A percentile compares a stretch with the other conserved stretches of the same genome.
phyloP scores from a whole-genome alignment of 1,140 invertebrate genomes.

The Neodiprion pinetum region DNA sequence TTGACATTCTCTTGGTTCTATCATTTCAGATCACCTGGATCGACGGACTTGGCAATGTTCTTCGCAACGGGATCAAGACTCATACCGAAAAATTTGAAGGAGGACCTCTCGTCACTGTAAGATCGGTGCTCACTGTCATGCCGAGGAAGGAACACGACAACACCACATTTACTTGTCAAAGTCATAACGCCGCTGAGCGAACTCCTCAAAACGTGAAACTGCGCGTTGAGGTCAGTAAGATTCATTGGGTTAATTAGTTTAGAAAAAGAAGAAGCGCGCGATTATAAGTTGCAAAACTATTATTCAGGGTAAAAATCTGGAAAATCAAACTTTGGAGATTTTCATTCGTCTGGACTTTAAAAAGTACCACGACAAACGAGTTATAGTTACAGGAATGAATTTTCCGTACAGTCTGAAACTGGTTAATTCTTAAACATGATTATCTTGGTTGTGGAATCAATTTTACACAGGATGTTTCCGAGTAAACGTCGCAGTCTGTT shows the following conservation, averaged over 20 bases:
- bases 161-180: constrained; percentile 89
- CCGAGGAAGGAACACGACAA: constrained; percentile 89
- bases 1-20: constrained; percentile 31
- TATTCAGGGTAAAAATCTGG: no score
- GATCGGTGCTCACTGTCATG: constrained; percentile 82
- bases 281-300: no score
- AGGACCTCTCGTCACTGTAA: constrained; percentile 81
- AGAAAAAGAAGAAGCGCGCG: no score
- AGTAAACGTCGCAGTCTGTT: no score
- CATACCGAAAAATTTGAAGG: constrained; percentile 78
- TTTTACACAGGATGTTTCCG: no score
- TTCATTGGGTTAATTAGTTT: background rate
- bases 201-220: constrained; percentile 81
- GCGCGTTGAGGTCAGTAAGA: constrained; percentile 72
- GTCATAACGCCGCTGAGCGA: constrained; percentile 84
- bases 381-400: no score
- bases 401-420: no score
- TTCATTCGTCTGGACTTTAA: no score
- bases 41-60: constrained; percentile 83
- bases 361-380: no score
- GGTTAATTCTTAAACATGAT: no score
- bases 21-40: constrained; percentile 87
- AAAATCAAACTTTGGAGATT: no score
- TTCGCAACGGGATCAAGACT: constrained; percentile 78
- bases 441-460: no score